Base-by-base conservation (phyloP, 2,113 vertebrate genomes). In the Abramis brama region DNA sequence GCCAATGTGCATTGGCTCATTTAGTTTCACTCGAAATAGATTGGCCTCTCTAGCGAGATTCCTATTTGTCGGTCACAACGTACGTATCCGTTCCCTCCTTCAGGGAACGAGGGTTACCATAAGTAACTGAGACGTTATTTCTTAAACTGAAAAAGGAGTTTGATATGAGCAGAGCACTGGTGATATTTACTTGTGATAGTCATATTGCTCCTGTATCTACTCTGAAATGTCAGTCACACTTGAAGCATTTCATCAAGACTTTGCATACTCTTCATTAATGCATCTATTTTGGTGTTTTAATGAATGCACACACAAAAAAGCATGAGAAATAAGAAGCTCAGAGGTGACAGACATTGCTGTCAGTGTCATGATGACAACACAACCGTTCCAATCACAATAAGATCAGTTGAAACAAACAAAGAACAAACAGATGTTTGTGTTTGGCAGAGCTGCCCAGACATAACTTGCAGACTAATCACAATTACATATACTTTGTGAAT, bases 221-320 rank as follows among this genome's bases (percentile, higher is more conserved):
- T 76, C 25, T 27, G 7, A 76, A 76, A 73, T 73, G 39, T 45
- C 70, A 45, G 70, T 13, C 36, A 43, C 70, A 43, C 21, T n/a
- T 21, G 5, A 43, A 21, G 70, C 21, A n/a, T 21, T 73, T 73
- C 8, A 43, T 87, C 66, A 33, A 19, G 43, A 47, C 60, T 64
- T 59, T 74, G 86, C 52, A 6, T n/a, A 39, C 5, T 73, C 33
- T 66, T 70, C 33, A 55, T 84, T 84, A 75, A 47, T 73, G 81
- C 62, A 75, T 80, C 57, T 79, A 76, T 84, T 87, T 70, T 17
- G 45, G 30, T 25, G 33, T 62, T 86, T 87, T 82, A 79, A 87
- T 85, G 83, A 85, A 82, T 59, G 27, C 15, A 59, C n/a, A 60
- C 15, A 43, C 55, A 62, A 83, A 86, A 83, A 85, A 85, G 62